Percentiles rank a stretch among this genome's conserved stretches.
phyloP scores from a whole-genome alignment of 2,797 vertebrate genomes.

The Lateolabrax maculatus region DNA sequence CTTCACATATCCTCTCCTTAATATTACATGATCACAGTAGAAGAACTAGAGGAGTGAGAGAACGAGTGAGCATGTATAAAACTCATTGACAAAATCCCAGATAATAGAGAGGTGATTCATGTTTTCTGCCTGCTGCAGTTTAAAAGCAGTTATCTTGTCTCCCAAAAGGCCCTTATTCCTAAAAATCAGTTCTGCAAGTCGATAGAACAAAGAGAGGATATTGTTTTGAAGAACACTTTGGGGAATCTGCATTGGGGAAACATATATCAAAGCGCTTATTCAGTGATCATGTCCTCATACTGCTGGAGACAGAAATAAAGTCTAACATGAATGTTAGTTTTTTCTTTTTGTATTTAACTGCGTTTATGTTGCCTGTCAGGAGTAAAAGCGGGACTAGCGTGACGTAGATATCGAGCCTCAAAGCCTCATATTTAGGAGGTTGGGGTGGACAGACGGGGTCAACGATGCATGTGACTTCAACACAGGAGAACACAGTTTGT shows the following conservation, averaged over 20 bases:
- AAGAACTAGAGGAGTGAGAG: neutral
- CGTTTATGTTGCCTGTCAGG: no score
- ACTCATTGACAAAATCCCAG: neutral
- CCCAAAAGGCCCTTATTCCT: neutral
- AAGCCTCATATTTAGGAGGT: neutral
- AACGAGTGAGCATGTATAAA: neutral
- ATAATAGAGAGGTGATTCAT: neutral
- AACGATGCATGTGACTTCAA: neutral
- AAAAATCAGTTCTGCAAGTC: neutral
- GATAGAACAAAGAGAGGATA: slow-evolving; percentile 32
- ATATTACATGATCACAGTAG: neutral
- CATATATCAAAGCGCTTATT: slow-evolving; percentile 8
- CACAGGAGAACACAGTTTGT: neutral
- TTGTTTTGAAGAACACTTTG: slow-evolving; percentile 31
- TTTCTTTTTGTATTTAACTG: neutral
- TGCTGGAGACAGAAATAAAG: neutral
- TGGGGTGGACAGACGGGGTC: neutral
- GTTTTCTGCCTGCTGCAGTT: slow-evolving; percentile 12
- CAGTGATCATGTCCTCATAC: neutral
- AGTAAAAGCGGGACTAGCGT: no score
- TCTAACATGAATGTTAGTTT: neutral
- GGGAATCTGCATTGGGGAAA: slow-evolving; percentile 9
- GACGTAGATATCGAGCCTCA: neutral
- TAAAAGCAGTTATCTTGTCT: slow-evolving; percentile 1
- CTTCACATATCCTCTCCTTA: neutral